phyloP scores from a whole-genome alignment of 2,888 invertebrate species.

The Caenorhabditis drosophilae region DNA sequence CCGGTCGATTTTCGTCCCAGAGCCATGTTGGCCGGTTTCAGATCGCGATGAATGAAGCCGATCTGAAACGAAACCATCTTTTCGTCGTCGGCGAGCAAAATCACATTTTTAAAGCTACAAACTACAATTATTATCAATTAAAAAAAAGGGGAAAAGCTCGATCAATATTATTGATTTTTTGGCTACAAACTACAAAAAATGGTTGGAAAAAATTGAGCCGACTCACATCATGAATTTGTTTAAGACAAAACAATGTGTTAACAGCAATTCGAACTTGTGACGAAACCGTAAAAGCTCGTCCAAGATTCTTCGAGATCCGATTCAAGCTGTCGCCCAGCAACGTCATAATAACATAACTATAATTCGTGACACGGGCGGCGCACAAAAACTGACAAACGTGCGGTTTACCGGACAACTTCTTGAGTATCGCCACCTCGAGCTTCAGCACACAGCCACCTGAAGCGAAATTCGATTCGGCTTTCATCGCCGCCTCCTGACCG shows the following conservation, averaged over 20 bases:
- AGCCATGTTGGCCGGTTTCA: constrained; percentile 51
- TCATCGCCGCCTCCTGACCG: constrained; percentile 47
- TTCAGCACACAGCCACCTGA: constrained; percentile 58
- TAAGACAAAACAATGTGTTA: constrained; percentile 57
- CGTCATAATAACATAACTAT: constrained; percentile 61
- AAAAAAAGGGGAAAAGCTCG: no score
- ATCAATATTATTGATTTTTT: no score
- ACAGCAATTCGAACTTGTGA: constrained; percentile 54
- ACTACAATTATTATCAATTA: no score
- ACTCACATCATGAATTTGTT: constrained; percentile 62
- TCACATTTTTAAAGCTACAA: no score
- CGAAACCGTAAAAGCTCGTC: constrained; percentile 34
- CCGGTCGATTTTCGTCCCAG: constrained; percentile 17
- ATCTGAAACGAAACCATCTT: constrained; percentile 29
- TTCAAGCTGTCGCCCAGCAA: constrained; percentile 54
- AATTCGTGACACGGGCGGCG: constrained; percentile 50
- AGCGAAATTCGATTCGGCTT: constrained; percentile 52
- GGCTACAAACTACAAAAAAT: no score
- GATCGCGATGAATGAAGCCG: constrained; percentile 55
- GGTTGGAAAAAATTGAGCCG: no score
- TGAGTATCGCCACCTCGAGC: constrained; percentile 50
- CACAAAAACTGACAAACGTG: constrained; percentile 54
- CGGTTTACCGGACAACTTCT: constrained; percentile 27
- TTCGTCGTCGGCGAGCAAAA: no score
- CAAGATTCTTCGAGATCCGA: constrained; percentile 26